Conservation (phyloP, 2,888 invertebrate genomes). For the Drosophila mayaguana region DNA sequence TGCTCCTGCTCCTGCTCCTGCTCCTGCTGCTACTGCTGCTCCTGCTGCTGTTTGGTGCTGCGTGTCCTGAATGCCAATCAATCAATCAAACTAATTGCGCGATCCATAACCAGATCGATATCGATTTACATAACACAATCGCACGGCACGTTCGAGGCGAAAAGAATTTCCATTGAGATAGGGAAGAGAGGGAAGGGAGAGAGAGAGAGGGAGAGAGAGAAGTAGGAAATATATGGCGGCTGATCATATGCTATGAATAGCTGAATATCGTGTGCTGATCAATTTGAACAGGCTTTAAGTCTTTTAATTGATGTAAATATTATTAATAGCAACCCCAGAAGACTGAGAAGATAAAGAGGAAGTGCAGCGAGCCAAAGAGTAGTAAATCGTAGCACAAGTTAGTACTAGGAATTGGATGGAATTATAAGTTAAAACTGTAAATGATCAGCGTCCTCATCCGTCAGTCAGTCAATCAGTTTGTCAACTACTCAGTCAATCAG, state of each 20-base stretch:
- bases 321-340: not conserved
- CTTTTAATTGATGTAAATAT: constrained; percentile 18
- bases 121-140: constrained; percentile 77
- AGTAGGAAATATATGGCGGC: no score
- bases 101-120: constrained; percentile 69
- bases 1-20: constrained; percentile 13
- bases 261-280: constrained; percentile 22
- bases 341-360: not conserved
- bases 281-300: constrained; percentile 17
- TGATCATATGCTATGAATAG: constrained; percentile 1
- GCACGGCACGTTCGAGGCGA: constrained; percentile 62
- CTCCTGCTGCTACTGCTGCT: constrained; percentile 11
- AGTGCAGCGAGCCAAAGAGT: not conserved
- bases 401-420: not conserved
- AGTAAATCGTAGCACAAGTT: not conserved
- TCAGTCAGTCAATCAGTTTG: not conserved
- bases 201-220: no score
- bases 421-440: not conserved
- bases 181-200: not conserved
- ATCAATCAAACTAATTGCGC: constrained; percentile 70
- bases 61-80: constrained; percentile 69
- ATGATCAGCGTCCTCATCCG: no score
- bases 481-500: not conserved
- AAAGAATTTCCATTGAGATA: constrained; percentile 28
- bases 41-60: constrained; percentile 59